These are phyloP conservation scores for Bombyx mori DNA, from an alignment of 1,140 invertebrate genomes.

Conservation along the genomic window ASM3026992v2 NC_085122.1:12115501-12116000, in stretches of 20 bases:
- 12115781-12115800: slow-evolving; percentile 89
- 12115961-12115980: slow-evolving; percentile 65
- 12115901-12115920: slow-evolving; percentile 68
- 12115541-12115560: slow-evolving; percentile 61
- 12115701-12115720: slow-evolving; percentile 71
- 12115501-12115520: slow-evolving; percentile 55
- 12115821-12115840: slow-evolving; percentile 92
- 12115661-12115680: slow-evolving; percentile 90
- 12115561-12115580: slow-evolving; percentile 92
- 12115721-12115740: slow-evolving; percentile 55
- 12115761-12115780: slow-evolving; percentile 88
- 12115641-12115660: slow-evolving; percentile 82
- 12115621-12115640: slow-evolving; percentile 94
- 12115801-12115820: slow-evolving; percentile 87
- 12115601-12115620: slow-evolving; percentile 88
- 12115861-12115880: slow-evolving; percentile 53
- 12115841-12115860: slow-evolving; percentile 74
- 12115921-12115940: slow-evolving; percentile 72
- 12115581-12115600: slow-evolving; percentile 92
- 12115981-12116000: slow-evolving; percentile 60
- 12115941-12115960: slow-evolving; percentile 72
- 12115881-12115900: slow-evolving; percentile 62
- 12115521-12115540: slow-evolving; percentile 48
- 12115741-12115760: slow-evolving; percentile 80
- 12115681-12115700: slow-evolving; percentile 91